phyloP scores from a whole-genome alignment of 2,888 invertebrate species.

The Cephus pygmeus region DNA sequence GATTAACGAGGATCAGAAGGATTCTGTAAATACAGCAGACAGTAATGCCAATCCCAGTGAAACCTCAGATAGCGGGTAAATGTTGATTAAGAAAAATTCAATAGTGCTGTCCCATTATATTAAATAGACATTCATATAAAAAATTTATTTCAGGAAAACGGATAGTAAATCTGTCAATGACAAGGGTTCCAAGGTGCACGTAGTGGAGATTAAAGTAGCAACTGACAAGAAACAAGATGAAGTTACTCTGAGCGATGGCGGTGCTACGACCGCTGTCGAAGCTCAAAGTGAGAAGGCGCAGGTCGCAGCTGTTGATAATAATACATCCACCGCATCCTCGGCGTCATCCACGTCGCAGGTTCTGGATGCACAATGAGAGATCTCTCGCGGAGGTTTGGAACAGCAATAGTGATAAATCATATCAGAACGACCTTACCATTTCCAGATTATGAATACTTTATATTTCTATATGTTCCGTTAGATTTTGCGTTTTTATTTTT shows the following conservation, averaged over 20 bases:
- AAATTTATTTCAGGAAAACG: slow-evolving; percentile 30
- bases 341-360: neutral
- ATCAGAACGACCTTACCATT: slow-evolving; percentile 55
- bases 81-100: slow-evolving; percentile 7
- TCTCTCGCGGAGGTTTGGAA: slow-evolving; percentile 31
- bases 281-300: neutral
- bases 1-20: slow-evolving; percentile 27
- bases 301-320: neutral
- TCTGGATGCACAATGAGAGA: slow-evolving; percentile 32
- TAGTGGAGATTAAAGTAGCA: neutral
- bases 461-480: slow-evolving; percentile 45
- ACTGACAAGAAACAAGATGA: neutral
- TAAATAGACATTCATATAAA: neutral
- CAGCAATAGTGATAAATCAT: slow-evolving; percentile 54
- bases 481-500: slow-evolving; percentile 37
- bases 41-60: slow-evolving; percentile 49
- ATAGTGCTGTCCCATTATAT: neutral
- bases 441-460: slow-evolving; percentile 39
- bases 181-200: neutral
- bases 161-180: slow-evolving; percentile 17
- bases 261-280: neutral
- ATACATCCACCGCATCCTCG: neutral
- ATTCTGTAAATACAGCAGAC: slow-evolving; percentile 38
- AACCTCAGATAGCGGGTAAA: slow-evolving; percentile 42
- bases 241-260: neutral